phyloP scores from a whole-genome alignment of 2,797 vertebrate species.

The Tamandua tetradactyla region DNA sequence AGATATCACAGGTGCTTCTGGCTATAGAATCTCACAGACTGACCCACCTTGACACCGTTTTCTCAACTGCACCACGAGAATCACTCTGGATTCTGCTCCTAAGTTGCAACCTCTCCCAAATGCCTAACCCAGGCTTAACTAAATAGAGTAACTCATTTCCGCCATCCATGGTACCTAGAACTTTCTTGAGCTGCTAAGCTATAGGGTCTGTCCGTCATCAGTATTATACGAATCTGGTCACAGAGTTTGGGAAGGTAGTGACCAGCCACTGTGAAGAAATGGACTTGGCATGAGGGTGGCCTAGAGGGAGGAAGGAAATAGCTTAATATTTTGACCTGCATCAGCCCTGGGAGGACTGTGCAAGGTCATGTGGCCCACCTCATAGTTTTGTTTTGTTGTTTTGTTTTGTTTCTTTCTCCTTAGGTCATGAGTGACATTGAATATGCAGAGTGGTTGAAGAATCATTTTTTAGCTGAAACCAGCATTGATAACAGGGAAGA shows the following conservation, averaged over 20 bases:
- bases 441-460: conserved; percentile 92
- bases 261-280: accelerated
- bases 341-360: background rate
- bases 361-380: background rate
- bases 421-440: conserved; percentile 90
- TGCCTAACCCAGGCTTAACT: background rate
- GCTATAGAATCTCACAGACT: background rate
- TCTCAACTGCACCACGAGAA: background rate
- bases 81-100: background rate
- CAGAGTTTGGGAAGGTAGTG: background rate
- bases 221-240: background rate
- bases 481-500: conserved; percentile 95
- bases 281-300: too few relatives aligned
- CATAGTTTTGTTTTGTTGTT: too few relatives aligned
- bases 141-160: background rate
- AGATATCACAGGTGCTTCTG: background rate
- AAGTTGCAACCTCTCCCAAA: background rate
- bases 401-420: background rate
- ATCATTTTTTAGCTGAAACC: conserved; percentile 92
- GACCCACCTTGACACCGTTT: background rate
- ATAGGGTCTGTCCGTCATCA: accelerated
- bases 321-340: background rate
- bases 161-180: background rate
- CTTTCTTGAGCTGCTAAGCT: background rate
- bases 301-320: background rate